Evolutionary conservation across 2,113 vertebrate species (phyloP).

Genomic region (Isurus oxyrinchus): DNA sequence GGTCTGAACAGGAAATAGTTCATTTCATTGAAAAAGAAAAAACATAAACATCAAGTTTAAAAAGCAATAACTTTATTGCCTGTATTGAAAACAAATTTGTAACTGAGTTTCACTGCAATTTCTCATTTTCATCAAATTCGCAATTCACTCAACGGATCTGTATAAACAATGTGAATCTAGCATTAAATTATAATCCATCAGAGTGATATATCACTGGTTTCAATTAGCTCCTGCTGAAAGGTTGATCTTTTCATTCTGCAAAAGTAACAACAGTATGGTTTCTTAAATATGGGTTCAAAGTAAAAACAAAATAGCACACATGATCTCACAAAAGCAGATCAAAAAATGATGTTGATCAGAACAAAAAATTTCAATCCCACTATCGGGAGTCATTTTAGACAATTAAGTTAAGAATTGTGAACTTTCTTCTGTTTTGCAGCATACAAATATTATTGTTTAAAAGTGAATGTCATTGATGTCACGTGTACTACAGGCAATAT

Average conservation of each 20-base stretch:
- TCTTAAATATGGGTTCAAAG: neutral
- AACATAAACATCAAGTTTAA: neutral
- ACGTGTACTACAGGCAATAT: neutral
- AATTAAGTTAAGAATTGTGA: neutral
- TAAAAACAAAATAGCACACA: neutral
- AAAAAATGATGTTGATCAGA: neutral
- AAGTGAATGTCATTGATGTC: neutral
- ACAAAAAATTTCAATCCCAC: neutral
- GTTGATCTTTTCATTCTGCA: conserved; percentile 7
- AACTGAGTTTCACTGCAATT: neutral
- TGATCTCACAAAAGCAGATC: neutral
- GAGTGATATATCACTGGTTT: neutral
- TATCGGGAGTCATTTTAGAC: neutral
- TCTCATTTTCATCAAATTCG: neutral
- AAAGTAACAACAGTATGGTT: conserved; percentile 6
- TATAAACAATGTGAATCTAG: neutral
- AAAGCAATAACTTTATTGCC: neutral
- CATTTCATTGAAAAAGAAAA: neutral
- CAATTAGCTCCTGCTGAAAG: neutral
- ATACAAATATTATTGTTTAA: neutral
- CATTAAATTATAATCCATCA: neutral
- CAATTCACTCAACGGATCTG: neutral
- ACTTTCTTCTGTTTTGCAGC: neutral
- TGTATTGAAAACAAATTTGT: neutral
- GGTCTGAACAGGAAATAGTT: neutral